These are phyloP conservation scores for Muscicapa striata DNA, from an alignment of 2,797 vertebrate species.

Conservation along the genomic window DNA sequence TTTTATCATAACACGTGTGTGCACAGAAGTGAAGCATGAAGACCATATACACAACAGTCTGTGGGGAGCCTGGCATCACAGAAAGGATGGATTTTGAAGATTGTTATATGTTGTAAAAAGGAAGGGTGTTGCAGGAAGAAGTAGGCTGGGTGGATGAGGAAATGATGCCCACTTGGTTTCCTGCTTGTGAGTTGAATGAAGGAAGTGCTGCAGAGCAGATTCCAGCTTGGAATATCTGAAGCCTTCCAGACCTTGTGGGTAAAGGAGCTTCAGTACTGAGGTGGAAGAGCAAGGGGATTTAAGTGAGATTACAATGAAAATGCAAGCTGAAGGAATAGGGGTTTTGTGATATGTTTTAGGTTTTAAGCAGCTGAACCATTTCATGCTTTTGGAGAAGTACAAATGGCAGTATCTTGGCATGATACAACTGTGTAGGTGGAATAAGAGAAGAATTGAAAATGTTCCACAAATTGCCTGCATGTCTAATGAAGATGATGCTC, in stretches of 20 bases:
- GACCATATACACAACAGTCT: neutral
- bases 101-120: neutral
- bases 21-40: neutral
- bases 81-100: neutral
- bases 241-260: neutral
- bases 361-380: neutral
- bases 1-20: fast-evolving
- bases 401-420: constrained; percentile 21
- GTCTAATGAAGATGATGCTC: constrained; percentile 52
- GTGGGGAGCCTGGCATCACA: neutral
- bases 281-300: neutral
- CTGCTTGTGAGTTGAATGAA: neutral
- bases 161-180: neutral
- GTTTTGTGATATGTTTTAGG: neutral
- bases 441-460: constrained; percentile 23
- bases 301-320: neutral
- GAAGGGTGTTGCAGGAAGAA: neutral
- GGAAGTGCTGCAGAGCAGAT: neutral
- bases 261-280: neutral
- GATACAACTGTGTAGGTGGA: neutral
- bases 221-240: neutral
- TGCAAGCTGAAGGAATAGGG: neutral
- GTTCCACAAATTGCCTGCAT: constrained; percentile 38
- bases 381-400: neutral
- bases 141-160: neutral